These are phyloP conservation scores for Acholoe squamosa DNA, from an alignment of 2,888 invertebrate genomes.

Conservation along the genomic window DNA sequence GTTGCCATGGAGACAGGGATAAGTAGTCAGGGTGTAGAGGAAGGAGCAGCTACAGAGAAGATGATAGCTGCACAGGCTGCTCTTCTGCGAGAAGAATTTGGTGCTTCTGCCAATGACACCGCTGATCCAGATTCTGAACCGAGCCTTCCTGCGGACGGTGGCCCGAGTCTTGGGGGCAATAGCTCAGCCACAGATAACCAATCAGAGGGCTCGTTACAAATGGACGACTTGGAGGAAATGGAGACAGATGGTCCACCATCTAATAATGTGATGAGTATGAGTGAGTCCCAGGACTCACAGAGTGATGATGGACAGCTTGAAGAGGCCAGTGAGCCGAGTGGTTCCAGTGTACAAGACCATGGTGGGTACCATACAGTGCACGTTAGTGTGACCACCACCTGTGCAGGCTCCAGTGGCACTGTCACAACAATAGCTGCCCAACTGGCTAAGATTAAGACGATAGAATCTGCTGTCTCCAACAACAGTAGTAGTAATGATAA, in stretches of 20 bases:
- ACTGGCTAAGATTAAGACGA: conserved; percentile 70
- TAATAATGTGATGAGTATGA: neutral
- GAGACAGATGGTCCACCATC: neutral
- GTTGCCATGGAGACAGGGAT: neutral
- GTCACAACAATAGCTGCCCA: conserved; percentile 70
- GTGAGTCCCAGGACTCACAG: conserved; percentile 54
- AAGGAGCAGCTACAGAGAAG: neutral
- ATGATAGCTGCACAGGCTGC: neutral
- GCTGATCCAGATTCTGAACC: conserved; percentile 38
- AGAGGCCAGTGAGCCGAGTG: neutral
- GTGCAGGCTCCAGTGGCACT: conserved; percentile 11
- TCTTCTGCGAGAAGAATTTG: neutral
- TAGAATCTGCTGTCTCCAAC: conserved; percentile 70
- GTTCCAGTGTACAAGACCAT: neutral
- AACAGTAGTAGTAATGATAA: conserved; percentile 13
- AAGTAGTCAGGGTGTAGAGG: neutral
- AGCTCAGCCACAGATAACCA: conserved; percentile 17
- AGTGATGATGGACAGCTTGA: conserved; percentile 10
- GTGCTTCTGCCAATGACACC: neutral
- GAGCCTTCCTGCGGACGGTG: conserved; percentile 2
- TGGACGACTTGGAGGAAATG: conserved; percentile 20
- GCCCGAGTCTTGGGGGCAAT: neutral
- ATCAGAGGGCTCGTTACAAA: conserved; percentile 40
- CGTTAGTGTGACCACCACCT: conserved; percentile 43
- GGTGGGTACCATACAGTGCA: neutral